phyloP scores from a whole-genome alignment of 2,113 vertebrate genomes.

The Chinchilla lanigera region DNA sequence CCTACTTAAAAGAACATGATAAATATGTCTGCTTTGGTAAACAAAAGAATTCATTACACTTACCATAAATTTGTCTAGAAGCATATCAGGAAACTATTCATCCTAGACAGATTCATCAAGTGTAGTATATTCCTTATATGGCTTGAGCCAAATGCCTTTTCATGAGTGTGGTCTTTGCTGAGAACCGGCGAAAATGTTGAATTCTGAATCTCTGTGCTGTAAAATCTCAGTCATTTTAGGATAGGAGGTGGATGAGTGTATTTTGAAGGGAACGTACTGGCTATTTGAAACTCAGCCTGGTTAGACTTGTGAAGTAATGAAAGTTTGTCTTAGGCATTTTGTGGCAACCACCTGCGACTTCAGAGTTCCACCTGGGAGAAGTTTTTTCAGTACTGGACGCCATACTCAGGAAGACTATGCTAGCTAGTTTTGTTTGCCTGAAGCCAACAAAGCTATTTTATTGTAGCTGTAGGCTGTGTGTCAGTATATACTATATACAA shows the following conservation, averaged over 20 bases:
- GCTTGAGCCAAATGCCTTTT: neutral
- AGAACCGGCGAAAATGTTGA: neutral
- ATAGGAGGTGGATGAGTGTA: neutral
- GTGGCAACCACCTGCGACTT: neutral
- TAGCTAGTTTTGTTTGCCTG: neutral
- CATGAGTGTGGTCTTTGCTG: neutral
- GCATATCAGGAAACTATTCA: neutral
- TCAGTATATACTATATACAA: neutral
- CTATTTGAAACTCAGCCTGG: neutral
- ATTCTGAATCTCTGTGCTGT: neutral
- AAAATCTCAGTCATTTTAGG: neutral
- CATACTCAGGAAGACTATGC: neutral
- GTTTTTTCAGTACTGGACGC: neutral
- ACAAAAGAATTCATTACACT: slow-evolving; percentile 44
- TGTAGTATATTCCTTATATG: neutral
- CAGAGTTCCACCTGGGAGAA: neutral
- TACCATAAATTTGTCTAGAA: slow-evolving; percentile 14
- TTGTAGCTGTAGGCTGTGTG: neutral
- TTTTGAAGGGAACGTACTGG: neutral
- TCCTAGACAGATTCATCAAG: neutral
- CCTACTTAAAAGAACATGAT: neutral
- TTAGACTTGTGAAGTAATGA: neutral
- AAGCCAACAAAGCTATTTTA: neutral
- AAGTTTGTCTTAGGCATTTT: neutral
- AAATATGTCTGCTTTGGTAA: slow-evolving; percentile 19